Conservation (phyloP, 2,113 vertebrate genomes). For the Phrynocephalus versicolor region DNA sequence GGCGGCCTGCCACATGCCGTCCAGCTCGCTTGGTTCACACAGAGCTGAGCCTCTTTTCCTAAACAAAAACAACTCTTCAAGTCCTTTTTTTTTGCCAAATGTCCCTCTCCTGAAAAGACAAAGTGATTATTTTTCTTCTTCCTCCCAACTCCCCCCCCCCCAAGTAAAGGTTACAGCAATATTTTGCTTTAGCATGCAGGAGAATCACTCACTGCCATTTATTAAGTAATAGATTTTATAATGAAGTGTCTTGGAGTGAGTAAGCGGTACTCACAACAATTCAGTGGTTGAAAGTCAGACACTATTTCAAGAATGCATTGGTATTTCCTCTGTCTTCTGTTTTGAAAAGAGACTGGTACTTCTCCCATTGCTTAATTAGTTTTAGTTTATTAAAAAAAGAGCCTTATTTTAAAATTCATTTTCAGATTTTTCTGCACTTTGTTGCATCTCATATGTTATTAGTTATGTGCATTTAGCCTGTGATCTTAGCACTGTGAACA, state of each 20-base stretch:
- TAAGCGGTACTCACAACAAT: constrained; percentile 74
- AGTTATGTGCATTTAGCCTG: no score
- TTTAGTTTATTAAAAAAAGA: neutral
- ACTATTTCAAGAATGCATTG: constrained; percentile 47
- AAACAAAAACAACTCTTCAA: constrained; percentile 73
- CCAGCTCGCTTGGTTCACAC: constrained; percentile 64
- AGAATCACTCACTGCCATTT: constrained; percentile 65
- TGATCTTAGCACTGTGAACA: no score
- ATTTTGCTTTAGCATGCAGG: constrained; percentile 76
- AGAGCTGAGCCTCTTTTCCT: constrained; percentile 71
- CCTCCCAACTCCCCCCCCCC: neutral
- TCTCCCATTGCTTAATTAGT: neutral
- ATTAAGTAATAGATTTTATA: constrained; percentile 71
- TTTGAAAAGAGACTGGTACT: neutral
- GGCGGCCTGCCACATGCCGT: constrained; percentile 60
- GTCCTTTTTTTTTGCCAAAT: constrained; percentile 57
- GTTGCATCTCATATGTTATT: neutral
- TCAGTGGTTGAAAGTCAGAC: constrained; percentile 66
- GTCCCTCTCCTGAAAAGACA: constrained; percentile 70
- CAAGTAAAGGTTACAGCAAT: constrained; percentile 79
- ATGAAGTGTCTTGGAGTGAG: constrained; percentile 76
- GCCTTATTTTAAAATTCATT: neutral
- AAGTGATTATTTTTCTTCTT: constrained; percentile 70
- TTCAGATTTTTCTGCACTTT: neutral
- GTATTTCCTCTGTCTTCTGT: neutral